Percentiles rank a stretch among this genome's conserved stretches.
Evolutionary conservation across 2,113 vertebrate genomes (phyloP).

Genomic region (Rhinolophus ferrumequinum): DNA sequence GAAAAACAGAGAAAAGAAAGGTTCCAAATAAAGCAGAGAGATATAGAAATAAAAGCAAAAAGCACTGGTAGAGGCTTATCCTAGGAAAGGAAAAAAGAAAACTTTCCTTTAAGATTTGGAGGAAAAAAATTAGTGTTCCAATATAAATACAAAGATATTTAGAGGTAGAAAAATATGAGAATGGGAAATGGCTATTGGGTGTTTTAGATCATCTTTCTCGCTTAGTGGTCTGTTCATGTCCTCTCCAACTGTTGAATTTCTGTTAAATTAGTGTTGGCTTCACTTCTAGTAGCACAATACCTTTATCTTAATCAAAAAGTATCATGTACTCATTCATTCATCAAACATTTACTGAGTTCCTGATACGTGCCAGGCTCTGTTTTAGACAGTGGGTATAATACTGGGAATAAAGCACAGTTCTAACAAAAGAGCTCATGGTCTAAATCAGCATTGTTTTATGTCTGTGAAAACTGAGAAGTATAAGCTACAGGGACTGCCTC

Average conservation of each 20-base stretch:
- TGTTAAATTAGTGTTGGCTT: conserved; percentile 3
- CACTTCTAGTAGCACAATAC: background rate
- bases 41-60: background rate
- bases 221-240: background rate
- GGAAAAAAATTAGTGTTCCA: background rate
- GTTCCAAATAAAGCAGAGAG: background rate
- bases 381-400: background rate
- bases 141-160: background rate
- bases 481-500: background rate
- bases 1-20: background rate
- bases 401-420: background rate
- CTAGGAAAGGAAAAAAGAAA: background rate
- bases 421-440: background rate
- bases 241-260: background rate
- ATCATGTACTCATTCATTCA: conserved; percentile 14
- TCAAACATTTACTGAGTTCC: background rate
- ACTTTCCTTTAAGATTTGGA: background rate
- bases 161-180: background rate
- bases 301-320: conserved; percentile 16
- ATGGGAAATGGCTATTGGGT: background rate
- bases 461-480: background rate
- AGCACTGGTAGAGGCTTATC: background rate
- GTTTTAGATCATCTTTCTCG: background rate
- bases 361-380: background rate
- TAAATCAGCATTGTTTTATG: background rate